A percentile compares a stretch with the other conserved stretches of the same genome.
These are phyloP conservation scores for Mormoops blainvillei DNA, from an alignment of 2,113 vertebrate species.

Conservation along the genomic window DNA sequence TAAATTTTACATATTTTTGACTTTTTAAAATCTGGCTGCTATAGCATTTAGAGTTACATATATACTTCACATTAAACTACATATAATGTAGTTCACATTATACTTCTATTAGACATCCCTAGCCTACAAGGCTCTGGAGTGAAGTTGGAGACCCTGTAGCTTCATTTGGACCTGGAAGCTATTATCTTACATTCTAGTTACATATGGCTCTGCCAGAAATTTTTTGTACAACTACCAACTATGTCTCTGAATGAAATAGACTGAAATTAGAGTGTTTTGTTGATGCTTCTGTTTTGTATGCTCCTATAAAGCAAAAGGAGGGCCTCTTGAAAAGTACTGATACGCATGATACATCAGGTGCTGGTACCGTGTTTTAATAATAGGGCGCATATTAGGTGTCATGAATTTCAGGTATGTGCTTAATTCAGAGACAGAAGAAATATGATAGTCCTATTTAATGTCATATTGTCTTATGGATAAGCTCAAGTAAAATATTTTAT, in stretches of 20 bases:
- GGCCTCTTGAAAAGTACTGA: background rate
- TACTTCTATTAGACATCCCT: background rate
- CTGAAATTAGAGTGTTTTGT: background rate
- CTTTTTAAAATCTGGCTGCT: background rate
- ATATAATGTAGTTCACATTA: background rate
- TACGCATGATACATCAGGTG: background rate
- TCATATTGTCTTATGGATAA: background rate
- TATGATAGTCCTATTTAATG: background rate
- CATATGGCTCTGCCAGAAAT: background rate
- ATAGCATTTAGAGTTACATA: background rate
- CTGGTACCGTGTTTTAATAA: background rate
- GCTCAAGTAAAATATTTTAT: background rate
- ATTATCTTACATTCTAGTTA: background rate
- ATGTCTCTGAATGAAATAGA: background rate
- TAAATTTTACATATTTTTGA: background rate
- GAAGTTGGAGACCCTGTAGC: background rate
- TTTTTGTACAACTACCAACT: background rate
- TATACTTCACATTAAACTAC: background rate
- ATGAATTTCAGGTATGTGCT: background rate
- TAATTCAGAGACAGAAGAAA: background rate
- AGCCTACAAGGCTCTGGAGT: background rate
- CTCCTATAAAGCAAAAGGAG: background rate
- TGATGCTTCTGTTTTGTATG: background rate
- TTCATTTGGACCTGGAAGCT: background rate
- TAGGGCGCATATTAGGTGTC: background rate